Evolutionary conservation across 2,797 vertebrate genomes (phyloP).

Genomic region (Bovichtus diacanthus): DNA sequence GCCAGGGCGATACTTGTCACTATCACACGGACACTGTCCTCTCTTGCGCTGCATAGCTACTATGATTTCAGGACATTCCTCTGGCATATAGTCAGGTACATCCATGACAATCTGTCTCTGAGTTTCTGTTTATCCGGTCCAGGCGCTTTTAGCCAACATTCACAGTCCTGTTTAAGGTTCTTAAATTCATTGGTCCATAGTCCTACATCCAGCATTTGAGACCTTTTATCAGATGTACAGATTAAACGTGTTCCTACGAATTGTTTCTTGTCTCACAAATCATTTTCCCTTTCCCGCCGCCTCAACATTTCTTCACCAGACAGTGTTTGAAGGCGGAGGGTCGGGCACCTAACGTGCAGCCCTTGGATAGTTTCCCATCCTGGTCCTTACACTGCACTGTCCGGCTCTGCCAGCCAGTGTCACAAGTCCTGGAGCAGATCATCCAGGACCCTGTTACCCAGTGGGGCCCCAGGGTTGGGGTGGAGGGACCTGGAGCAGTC

Average conservation of each 20-base stretch:
- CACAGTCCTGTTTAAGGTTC: constrained; percentile 49
- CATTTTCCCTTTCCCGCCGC: background rate
- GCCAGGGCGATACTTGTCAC: constrained; percentile 13
- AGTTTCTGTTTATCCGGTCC: constrained; percentile 39
- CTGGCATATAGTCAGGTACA: constrained; percentile 34
- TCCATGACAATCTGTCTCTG: constrained; percentile 36
- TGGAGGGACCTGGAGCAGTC: constrained; percentile 63
- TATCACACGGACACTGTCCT: constrained; percentile 7
- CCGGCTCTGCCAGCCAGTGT: constrained; percentile 97
- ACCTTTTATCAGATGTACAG: constrained; percentile 42
- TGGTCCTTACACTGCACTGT: constrained; percentile 96
- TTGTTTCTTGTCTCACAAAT: background rate
- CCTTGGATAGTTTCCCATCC: constrained; percentile 92
- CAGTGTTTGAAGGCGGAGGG: constrained; percentile 97
- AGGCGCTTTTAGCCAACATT: constrained; percentile 47
- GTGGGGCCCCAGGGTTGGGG: constrained; percentile 76
- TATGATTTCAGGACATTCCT: constrained; percentile 50
- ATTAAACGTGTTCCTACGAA: background rate
- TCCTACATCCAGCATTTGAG: constrained; percentile 55
- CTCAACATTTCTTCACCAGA: constrained; percentile 93
- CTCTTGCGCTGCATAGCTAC: constrained; percentile 44
- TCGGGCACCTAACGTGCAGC: constrained; percentile 88
- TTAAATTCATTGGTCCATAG: constrained; percentile 35
- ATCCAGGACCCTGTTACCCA: constrained; percentile 96
- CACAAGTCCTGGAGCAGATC: constrained; percentile 95